Base-by-base conservation (phyloP, 2,113 vertebrate species). In the Nettapus auritus region DNA sequence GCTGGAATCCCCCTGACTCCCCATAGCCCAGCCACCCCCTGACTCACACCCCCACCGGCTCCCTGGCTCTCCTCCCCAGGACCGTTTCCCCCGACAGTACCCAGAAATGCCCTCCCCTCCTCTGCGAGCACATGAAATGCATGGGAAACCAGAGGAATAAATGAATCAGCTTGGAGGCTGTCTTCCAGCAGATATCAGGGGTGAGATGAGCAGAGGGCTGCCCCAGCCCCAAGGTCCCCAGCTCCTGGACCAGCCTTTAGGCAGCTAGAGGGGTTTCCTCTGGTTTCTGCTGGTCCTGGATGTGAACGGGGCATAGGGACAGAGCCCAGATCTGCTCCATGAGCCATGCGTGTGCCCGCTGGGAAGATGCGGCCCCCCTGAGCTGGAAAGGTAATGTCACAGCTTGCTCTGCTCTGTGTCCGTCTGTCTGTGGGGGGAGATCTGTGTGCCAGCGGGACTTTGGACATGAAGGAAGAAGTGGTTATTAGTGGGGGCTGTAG, bases 331-430 rank as follows among this genome's bases (percentile, higher is more conserved):
- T 60, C n/a, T 2, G 0, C 2, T 4, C 33, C 28, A 1, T 19
- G 25, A 48, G 11, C 29, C n/a, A 3, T 5, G 20, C 1, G 1
- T 8, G 16, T 69, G 23, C 8, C 36, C 0, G 0, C 34, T 29
- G 60, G 55, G 55, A 91, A 83, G 42, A 16, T 52, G 29, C 15
- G 34, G 19, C 57, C 56, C 26, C 67, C 7, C 50, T 73, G 67
- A n/a, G n/a, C 18, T 8, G 38, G 42, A 21, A 82, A 89, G 53
- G 57, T 33, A 42, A 66, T 22, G 77, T 56, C 3, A 2, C 13
- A 38, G 13, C 46, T 67, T 46, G 42, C 64, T 78, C 84, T 73
- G 8, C 9, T 85, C 21, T 23, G 6, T 42, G 28, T 64, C 25
- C 2, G 8, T 79, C 40, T 3, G 4, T 68, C 31, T 92, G 2